These are phyloP conservation scores for Punctoribates punctum DNA, from an alignment of 2,888 invertebrate species.

Conservation along the genomic window DNA sequence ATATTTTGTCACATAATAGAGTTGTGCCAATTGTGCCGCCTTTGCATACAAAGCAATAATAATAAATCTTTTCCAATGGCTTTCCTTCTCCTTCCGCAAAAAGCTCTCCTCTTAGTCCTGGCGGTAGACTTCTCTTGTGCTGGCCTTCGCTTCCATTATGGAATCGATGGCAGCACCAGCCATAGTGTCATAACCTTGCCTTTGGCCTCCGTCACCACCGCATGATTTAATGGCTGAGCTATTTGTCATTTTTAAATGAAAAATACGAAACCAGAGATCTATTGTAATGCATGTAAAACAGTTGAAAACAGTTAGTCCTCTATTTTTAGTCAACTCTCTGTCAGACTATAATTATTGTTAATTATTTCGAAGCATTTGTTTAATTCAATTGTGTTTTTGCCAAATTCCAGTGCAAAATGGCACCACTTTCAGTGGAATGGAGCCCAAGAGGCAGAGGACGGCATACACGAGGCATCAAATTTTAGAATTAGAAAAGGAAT, in stretches of 20 bases:
- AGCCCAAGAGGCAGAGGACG: conserved; percentile 91
- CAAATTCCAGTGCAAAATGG: conserved; percentile 40
- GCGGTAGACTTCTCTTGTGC: neutral
- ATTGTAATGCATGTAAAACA: too few relatives aligned
- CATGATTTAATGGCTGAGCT: neutral
- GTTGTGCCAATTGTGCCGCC: conserved; percentile 12
- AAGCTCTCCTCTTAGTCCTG: neutral
- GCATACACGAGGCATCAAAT: conserved; percentile 98
- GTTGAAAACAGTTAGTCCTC: too few relatives aligned
- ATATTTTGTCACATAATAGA: conserved; percentile 36
- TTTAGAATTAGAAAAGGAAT: conserved; percentile 93
- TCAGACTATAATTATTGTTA: too few relatives aligned
- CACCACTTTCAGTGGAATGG: conserved; percentile 76
- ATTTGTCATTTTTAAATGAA: conserved; percentile 20
- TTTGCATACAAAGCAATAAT: conserved; percentile 34
- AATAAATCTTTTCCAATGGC: conserved; percentile 14
- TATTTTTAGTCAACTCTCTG: too few relatives aligned
- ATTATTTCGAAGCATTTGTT: too few relatives aligned
- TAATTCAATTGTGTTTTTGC: too few relatives aligned
- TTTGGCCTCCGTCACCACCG: neutral
- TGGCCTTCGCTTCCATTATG: neutral
- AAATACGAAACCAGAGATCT: neutral
- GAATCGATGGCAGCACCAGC: neutral
- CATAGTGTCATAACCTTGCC: conserved; percentile 4
- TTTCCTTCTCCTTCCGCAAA: conserved; percentile 20